Conservation (phyloP, 2,888 invertebrate species). For the Bhutanitis thaidina region DNA sequence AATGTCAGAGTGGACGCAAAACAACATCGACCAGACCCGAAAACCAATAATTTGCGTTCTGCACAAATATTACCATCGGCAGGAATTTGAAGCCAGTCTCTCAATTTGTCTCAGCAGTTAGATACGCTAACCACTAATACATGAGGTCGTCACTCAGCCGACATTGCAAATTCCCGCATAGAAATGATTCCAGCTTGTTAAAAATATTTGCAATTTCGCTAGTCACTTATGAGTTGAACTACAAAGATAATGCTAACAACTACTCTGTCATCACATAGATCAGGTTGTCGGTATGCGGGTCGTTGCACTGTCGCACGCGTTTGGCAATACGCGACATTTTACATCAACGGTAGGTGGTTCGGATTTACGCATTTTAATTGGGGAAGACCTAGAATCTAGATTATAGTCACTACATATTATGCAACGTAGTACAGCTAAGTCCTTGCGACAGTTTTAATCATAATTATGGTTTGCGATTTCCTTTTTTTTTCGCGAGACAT, state of each 20-base stretch:
- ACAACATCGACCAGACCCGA: too few species aligned
- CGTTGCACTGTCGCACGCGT: conserved; percentile 54
- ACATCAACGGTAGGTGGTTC: conserved; percentile 37
- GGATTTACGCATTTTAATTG: conserved; percentile 55
- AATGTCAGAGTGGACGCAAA: too few species aligned
- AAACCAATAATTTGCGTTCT: too few species aligned
- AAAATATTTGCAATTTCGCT: neutral
- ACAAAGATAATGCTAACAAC: conserved; percentile 43
- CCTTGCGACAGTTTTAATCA: conserved; percentile 25
- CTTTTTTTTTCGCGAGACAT: neutral
- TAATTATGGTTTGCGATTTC: conserved; percentile 1
- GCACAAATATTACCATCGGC: too few species aligned
- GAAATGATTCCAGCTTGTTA: too few species aligned
- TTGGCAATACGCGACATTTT: conserved; percentile 70
- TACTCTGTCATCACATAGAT: conserved; percentile 71
- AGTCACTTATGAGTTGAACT: conserved; percentile 25
- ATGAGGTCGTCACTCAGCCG: too few species aligned
- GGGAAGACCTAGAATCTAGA: conserved; percentile 63
- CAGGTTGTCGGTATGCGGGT: conserved; percentile 68
- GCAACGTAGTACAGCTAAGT: conserved; percentile 26
- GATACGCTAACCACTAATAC: too few species aligned
- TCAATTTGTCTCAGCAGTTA: too few species aligned
- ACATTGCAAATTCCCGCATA: too few species aligned
- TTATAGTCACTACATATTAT: conserved; percentile 30
- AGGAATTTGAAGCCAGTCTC: too few species aligned